Evolutionary conservation across 2,888 invertebrate species (phyloP).

Genomic region (Drosophila pseudotakahashii): DNA sequence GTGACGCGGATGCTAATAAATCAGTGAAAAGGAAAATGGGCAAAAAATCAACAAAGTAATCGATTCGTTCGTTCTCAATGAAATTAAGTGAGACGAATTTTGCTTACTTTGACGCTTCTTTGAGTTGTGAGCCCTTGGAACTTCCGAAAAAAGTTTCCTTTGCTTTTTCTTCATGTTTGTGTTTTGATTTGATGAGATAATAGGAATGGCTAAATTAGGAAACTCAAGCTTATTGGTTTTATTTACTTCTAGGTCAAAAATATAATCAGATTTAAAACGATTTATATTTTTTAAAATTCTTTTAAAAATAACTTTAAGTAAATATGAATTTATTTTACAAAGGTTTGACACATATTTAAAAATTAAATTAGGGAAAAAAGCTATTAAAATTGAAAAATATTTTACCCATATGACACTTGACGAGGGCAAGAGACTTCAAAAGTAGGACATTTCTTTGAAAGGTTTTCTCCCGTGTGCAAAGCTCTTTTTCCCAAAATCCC

Average conservation of each 20-base stretch:
- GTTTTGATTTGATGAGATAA: conserved; percentile 10
- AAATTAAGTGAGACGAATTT: conserved; percentile 11
- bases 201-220: background rate
- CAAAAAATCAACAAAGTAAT: conserved; percentile 10
- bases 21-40: conserved; percentile 8
- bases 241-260: background rate
- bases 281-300: too few relatives aligned
- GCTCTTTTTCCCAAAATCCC: background rate
- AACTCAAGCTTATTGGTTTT: background rate
- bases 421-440: background rate
- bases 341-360: too few relatives aligned
- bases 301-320: too few relatives aligned
- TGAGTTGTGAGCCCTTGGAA: background rate
- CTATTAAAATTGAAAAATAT: background rate
- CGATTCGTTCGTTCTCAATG: conserved; percentile 15
- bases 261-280: too few relatives aligned
- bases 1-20: conserved; percentile 25
- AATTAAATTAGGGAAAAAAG: too few relatives aligned
- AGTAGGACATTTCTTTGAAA: background rate
- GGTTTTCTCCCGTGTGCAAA: background rate
- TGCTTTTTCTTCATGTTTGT: background rate
- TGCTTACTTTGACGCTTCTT: background rate
- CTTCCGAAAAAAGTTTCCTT: background rate
- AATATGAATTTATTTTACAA: too few relatives aligned
- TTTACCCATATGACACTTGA: background rate